These are phyloP conservation scores for Nerophis ophidion DNA, from an alignment of 2,113 vertebrate genomes.

Conservation along the genomic window DNA sequence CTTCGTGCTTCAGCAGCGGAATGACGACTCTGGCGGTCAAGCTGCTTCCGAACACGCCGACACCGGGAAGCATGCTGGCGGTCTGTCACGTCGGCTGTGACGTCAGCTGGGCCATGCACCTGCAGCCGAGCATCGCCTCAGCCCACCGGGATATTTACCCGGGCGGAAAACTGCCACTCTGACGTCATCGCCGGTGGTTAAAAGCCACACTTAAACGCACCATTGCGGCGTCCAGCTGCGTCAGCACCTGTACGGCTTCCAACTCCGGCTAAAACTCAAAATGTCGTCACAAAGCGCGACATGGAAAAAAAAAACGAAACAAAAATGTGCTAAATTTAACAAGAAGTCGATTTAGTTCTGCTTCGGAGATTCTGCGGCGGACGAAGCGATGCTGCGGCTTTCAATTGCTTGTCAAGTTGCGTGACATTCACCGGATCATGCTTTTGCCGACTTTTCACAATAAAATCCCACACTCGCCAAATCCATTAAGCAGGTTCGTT, in stretches of 20 bases:
- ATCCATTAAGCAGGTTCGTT: too few relatives aligned
- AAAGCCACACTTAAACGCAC: conserved; percentile 9
- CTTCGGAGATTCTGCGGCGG: not conserved
- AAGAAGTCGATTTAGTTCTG: not conserved
- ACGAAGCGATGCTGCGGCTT: conserved; percentile 31
- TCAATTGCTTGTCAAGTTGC: conserved; percentile 22
- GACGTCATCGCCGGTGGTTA: not conserved
- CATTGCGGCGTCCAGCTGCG: conserved; percentile 31
- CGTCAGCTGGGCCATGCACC: conserved; percentile 66
- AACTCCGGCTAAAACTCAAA: conserved; percentile 37
- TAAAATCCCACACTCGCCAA: conserved; percentile 4
- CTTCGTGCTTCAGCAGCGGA: conserved; percentile 90
- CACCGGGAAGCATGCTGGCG: conserved; percentile 89
- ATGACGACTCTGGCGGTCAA: conserved; percentile 92
- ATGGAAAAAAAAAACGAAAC: not conserved
- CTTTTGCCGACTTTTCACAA: not conserved
- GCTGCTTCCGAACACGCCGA: conserved; percentile 96
- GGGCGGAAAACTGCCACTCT: not conserved
- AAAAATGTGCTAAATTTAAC: too few relatives aligned
- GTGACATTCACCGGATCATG: not conserved
- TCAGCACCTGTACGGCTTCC: conserved; percentile 44
- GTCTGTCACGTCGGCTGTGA: not conserved
- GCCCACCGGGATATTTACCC: too few relatives aligned
- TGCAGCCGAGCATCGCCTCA: conserved; percentile 55
- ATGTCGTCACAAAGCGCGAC: conserved; percentile 16